Base-by-base conservation (phyloP, 2,113 vertebrate genomes). In the Dicerorhinus sumatrensis region DNA sequence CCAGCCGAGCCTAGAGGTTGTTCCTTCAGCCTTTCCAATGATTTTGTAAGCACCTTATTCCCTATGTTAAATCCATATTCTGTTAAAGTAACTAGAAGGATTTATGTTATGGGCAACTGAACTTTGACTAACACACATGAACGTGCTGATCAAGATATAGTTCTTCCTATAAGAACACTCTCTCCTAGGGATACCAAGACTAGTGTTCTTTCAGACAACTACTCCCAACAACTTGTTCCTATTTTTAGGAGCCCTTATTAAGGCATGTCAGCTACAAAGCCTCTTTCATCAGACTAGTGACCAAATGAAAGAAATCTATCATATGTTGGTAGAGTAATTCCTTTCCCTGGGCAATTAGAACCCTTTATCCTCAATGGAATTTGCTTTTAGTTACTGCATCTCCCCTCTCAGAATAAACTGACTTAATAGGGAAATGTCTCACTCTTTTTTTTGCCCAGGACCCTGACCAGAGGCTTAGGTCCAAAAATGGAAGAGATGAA, bases 311-410 rank as follows among this genome's bases (percentile, higher is more conserved):
- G 73, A 58, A 70, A 13, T 85, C 39, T 77, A n/a, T 76, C 65
- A 60, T 65, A 63, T 88, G 25, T 72, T 89, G 60, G 75, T 42
- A 21, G 60, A 89, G 65, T 48, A 96, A 92, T 39, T 83, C 80
- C 75, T 96, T 95, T 92, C 20, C 46, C n/a, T 69, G 20, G 65
- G 56, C n/a, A 95, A 62, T 94, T 82, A 90, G 60, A 96, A 89
- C 18, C 17, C 51, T 51, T 85, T 96, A 70, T 88, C 67, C 72
- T 90, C 48, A 79, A n/a, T 93, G 39, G 60, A 96, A 96, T 67
- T 83, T 91, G 29, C 31, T 93, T 93, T 90, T 67, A 90, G 31
- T 95, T 86, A 63, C 86, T 84, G 31, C 8, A 69, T 65, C 23
- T 67, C n/a, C 51, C 48, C 2, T 90, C 60, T 76, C 63, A 90